Base-by-base conservation (phyloP, 2,888 invertebrate species). In the Pomacea canaliculata region DNA sequence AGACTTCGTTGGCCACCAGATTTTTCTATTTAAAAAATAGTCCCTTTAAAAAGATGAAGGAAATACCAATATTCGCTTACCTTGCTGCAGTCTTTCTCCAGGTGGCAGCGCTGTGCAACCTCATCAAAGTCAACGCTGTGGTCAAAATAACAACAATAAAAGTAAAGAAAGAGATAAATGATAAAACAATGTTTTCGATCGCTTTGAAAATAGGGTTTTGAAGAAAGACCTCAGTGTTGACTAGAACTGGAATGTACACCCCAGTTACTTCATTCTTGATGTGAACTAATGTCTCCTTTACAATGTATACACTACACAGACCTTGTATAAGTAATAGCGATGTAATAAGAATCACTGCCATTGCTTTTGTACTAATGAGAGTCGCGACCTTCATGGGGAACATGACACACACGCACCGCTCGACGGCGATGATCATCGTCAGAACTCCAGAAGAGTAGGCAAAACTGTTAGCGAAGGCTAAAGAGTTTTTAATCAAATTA, bases 371-470 rank as follows among this genome's bases (percentile, higher is more conserved):
- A 19, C 67, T 73, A n/a, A 73, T 56, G 46, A 67, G 18, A 16
- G 66, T 67, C 9, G 67, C 73, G 18, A 67, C 67, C 19, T 73
- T 73, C 73, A 73, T 66, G 59, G 73, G 73, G 10, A 67, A 59
- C 37, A 67, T 51, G 10, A 73, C 73, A 46, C 67, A 67, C 37
- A 67, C 67, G n/a, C 67, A 73, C 46, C 73, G 27, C 73, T 73
- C 73, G n/a, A 73, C 73, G 12, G 73, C 73, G 46, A 73, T 67
- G 49, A 73, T 67, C 66, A 67, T 67, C 19, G 73, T 73, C 66
- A 73, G 27, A 51, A 37, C 49, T 0, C 73, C 73, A 9, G 73
- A 73, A n/a, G 59, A 59, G 23, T 73, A 67, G 59, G 59, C 46
- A 23, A 65, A 59, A 18, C 67, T 66, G 37, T 56, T 56, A 56